These are phyloP conservation scores for Psittacula echo DNA, from an alignment of 2,797 vertebrate genomes.

Conservation along the genomic window DNA sequence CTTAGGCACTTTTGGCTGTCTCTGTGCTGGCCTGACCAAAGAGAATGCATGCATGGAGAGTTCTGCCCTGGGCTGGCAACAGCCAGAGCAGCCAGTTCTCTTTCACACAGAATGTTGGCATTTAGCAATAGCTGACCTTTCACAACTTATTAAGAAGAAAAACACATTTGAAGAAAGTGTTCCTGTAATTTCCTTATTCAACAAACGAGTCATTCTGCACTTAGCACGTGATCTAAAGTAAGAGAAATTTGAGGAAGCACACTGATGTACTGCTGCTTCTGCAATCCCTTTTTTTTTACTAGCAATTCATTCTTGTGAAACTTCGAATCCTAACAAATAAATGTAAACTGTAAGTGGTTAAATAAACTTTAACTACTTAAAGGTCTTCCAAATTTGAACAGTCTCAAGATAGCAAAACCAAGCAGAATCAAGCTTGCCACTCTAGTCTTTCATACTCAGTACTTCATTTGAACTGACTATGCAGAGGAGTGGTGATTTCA, in stretches of 20 bases:
- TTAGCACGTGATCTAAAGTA: neutral
- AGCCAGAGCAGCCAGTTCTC: neutral
- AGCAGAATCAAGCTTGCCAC: neutral
- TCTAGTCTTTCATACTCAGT: neutral
- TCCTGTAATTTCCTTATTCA: constrained; percentile 38
- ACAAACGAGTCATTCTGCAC: neutral
- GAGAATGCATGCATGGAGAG: neutral
- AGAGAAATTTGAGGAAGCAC: neutral
- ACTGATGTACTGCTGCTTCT: neutral
- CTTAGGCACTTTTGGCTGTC: neutral
- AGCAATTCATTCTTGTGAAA: neutral
- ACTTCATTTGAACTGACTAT: neutral
- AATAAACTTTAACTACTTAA: neutral
- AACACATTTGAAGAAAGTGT: constrained; percentile 38
- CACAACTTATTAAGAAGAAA: constrained; percentile 1
- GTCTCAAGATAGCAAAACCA: neutral
- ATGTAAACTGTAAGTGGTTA: neutral
- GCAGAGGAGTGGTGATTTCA: neutral
- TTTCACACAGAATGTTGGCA: neutral
- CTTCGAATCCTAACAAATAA: neutral
- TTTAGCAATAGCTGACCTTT: constrained; percentile 52
- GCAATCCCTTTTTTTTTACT: neutral
- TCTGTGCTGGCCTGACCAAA: rapidly evolving
- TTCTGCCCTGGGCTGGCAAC: neutral
- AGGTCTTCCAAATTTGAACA: neutral